These are phyloP conservation scores for Drosophila orosa DNA, from an alignment of 1,140 invertebrate species.

Conservation along the genomic window DNA sequence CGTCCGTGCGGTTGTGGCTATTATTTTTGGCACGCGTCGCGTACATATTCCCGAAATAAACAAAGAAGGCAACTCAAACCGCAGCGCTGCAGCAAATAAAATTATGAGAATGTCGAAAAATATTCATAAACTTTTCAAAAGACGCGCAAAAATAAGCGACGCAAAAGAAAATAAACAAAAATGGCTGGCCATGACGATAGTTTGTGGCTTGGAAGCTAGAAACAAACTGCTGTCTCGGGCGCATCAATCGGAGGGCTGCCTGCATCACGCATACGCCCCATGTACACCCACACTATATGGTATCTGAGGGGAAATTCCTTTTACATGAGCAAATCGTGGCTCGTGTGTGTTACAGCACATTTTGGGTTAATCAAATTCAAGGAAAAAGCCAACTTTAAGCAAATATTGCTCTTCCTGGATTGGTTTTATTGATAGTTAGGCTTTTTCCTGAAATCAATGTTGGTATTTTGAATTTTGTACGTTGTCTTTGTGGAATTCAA, in stretches of 20 bases:
- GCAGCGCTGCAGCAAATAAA: conserved; percentile 14
- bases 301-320: conserved; percentile 13
- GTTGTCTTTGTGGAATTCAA: neutral
- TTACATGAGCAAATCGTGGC: conserved; percentile 7
- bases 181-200: conserved; percentile 32
- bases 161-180: conserved; percentile 63
- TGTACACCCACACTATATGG: neutral
- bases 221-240: conserved; percentile 1
- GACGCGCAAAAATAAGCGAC: conserved; percentile 45
- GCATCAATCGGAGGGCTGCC: conserved; percentile 14
- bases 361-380: conserved; percentile 19
- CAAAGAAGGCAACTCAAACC: conserved; percentile 36
- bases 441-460: conserved; percentile 11
- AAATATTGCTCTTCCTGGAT: conserved; percentile 1
- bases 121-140: conserved; percentile 69
- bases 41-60: conserved; percentile 57
- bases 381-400: neutral
- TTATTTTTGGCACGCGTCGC: conserved; percentile 81
- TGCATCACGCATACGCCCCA: conserved; percentile 41
- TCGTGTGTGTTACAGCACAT: neutral
- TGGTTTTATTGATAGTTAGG: conserved; percentile 3
- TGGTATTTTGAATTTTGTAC: neutral
- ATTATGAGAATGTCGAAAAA: conserved; percentile 52
- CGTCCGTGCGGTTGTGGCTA: conserved; percentile 60
- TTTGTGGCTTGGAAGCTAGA: conserved; percentile 18